Evolutionary conservation across 2,113 vertebrate genomes (phyloP), one percentile per base, ranked within the genome.

Genomic region (Nibea coibor): DNA sequence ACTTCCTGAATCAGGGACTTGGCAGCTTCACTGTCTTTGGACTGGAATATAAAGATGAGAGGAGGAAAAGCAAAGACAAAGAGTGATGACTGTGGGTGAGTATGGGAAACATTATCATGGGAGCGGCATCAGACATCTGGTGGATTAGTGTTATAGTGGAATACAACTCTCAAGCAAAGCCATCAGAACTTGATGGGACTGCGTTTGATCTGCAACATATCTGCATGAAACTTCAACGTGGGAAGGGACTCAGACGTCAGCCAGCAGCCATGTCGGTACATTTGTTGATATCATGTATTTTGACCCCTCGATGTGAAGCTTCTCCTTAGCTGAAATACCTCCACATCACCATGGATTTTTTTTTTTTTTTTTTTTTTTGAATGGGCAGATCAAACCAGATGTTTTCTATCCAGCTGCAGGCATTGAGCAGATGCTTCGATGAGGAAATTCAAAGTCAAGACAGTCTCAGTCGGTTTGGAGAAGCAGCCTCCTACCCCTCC

Each of bases 1-100:
- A 65, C 82, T 85, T 90, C 87, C 89, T 89, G 82, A 87, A 85
- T 92, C 91, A 89, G 87, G 91, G 86, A 81, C 81, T 66, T 73
- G 82, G 81, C 90, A 85, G 85, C 89, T 87, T 84, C 65, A 16
- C 75, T 78, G 76, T 73, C 78, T 77, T 31, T 65, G 77, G 70
- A 87, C 86, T 87, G 83, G 75, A 90, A 76, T 64, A 69, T 26
- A 62, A 72, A 3, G 47, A 71, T 2, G 69, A 78, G 75, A 75
- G 69, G 74, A 71, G 81, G 57, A 71, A 51, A 19, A 39, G 22
- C 17, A 0, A 66, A 62, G 58, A 56, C n/a, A 56, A 39, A n/a
- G 54, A 50, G 56, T 59, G 7, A 19, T 66, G 48, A 73, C 43
- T 75, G 16, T 17, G 35, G 22, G 5, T n/a, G 16, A 65, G 35